These are phyloP conservation scores for Monochamus alternatus DNA, from an alignment of 2,888 invertebrate genomes.

Conservation along the genomic window DNA sequence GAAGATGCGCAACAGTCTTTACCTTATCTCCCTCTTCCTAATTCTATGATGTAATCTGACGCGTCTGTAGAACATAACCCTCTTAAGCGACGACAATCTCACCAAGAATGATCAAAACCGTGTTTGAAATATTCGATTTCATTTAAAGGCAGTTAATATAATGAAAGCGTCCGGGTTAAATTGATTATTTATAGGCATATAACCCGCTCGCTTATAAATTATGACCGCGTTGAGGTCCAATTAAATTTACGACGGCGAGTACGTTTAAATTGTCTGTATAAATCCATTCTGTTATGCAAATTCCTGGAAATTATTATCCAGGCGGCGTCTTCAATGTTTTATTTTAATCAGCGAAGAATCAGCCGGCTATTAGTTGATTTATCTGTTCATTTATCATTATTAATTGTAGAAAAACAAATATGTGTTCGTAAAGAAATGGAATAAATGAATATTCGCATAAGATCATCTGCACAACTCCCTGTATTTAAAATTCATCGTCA, in stretches of 20 bases:
- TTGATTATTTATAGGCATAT: constrained; percentile 36
- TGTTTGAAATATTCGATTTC: constrained; percentile 27
- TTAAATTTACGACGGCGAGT: constrained; percentile 21
- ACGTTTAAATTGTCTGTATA: constrained; percentile 31
- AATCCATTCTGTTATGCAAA: constrained; percentile 30
- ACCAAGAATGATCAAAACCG: constrained; percentile 23
- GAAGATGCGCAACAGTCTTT: too few species aligned
- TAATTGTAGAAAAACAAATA: too few species aligned
- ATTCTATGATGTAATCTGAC: neutral
- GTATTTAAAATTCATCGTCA: too few species aligned
- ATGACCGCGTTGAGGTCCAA: constrained; percentile 28
- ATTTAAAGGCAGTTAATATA: constrained; percentile 27
- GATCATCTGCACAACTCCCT: too few species aligned
- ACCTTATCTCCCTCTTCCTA: too few species aligned
- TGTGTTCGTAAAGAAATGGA: too few species aligned
- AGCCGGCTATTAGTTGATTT: neutral
- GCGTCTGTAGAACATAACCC: neutral
- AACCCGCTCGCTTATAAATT: constrained; percentile 33
- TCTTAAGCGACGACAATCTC: neutral
- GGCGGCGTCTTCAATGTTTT: constrained; percentile 19
- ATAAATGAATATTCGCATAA: too few species aligned
- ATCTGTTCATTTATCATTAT: too few species aligned
- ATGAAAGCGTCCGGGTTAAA: constrained; percentile 25
- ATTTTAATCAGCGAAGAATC: constrained; percentile 4
- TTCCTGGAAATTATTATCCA: constrained; percentile 29